Evolutionary conservation across 2,113 vertebrate genomes (phyloP), one percentile per base, ranked within the genome.

Genomic region (Antechinus flavipes): DNA sequence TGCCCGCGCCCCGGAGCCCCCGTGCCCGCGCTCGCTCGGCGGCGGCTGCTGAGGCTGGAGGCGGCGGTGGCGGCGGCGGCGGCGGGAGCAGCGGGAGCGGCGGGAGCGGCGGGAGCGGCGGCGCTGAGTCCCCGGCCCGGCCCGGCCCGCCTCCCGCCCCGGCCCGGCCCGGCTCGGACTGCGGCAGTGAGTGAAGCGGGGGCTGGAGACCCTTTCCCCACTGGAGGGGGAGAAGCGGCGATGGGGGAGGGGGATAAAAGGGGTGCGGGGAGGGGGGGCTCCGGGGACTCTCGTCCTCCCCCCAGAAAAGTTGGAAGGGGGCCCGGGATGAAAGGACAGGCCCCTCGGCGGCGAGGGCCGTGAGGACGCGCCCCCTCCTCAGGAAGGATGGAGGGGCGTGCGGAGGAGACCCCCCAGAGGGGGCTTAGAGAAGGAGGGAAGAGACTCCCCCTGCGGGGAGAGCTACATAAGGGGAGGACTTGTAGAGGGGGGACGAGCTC

Each of bases 151-250:
- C 56, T 61, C 68, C 68, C 68, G 68, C 30, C 52, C 26, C 25
- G 53, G 68, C 68, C 61, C 61, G 58, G 27, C 58, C 61, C 30
- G 68, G 35, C 68, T 12, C 35, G 35, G 35, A n/a, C 68, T 76
- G 68, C 68, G 30, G 94, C 96, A 55, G 97, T 97, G 97, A 96
- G 96, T 97, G 95, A 96, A 97, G 93, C 95, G 94, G 95, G 94
- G 92, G 92, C 49, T 9, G 94, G 91, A 55, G 96, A 94, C 76
- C 93, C 9, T 27, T 93, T 89, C 89, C 25, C 46, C 25, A 0
- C 55, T 30, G 92, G 90, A 30, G 52, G 93, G 95, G 49, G 58
- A 58, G 55, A 14, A 4, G 30, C 61, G 8, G 55, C 8, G 56
- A 27, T 27, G 56, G 56, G 56, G 55, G 56, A 10, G 7, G 19